Conservation (phyloP, 2,797 vertebrate species). For the Poeciliopsis gracilis region DNA sequence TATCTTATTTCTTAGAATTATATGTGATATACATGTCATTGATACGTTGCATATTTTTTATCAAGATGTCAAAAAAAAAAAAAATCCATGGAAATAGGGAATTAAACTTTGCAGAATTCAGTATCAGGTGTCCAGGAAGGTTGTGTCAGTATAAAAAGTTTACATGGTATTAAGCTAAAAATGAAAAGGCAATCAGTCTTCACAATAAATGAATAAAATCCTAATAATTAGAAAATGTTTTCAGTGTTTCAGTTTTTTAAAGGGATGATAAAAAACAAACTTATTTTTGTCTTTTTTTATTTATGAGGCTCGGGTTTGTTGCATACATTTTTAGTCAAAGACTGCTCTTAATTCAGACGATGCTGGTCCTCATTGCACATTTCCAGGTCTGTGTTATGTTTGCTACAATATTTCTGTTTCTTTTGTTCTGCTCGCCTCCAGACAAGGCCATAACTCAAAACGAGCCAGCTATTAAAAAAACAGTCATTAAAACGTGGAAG, state of each 20-base stretch:
- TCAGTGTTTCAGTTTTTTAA: neutral
- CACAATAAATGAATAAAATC: neutral
- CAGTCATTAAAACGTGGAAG: conserved; percentile 44
- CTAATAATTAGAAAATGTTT: neutral
- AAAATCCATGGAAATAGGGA: neutral
- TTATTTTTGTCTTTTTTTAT: neutral
- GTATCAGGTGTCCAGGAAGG: too few species aligned
- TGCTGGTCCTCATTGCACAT: neutral
- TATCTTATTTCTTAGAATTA: neutral
- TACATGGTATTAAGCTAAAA: neutral
- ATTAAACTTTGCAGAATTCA: neutral
- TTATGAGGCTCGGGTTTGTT: neutral
- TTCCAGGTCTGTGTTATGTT: neutral
- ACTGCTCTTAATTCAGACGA: neutral
- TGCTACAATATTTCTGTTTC: neutral
- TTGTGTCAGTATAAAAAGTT: too few species aligned
- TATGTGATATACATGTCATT: neutral
- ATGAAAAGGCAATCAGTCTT: neutral
- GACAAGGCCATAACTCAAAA: conserved; percentile 22
- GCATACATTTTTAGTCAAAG: neutral
- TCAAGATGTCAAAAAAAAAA: neutral
- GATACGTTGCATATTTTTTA: neutral
- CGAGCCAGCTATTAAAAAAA: conserved; percentile 26
- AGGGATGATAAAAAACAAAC: neutral
- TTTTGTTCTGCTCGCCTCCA: neutral